A percentile compares a stretch with the other conserved stretches of the same genome.
Evolutionary conservation across 2,113 vertebrate species (phyloP).

Genomic region (Pachypanchax playfairii): DNA sequence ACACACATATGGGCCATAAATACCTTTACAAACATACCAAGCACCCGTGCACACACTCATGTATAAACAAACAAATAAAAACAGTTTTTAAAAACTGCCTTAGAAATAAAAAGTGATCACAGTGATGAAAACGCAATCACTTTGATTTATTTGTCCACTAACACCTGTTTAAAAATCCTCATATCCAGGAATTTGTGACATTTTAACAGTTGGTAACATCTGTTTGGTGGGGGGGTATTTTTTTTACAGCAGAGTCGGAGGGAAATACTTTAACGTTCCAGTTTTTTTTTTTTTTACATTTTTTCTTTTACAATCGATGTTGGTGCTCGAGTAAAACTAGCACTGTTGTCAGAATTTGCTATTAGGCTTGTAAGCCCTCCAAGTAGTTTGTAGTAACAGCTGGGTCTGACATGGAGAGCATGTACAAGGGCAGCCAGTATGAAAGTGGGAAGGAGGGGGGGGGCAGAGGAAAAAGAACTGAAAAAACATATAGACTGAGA

Average conservation of each 20-base stretch:
- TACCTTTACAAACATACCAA: constrained; percentile 76
- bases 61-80: constrained; percentile 5
- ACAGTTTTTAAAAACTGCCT: constrained; percentile 4
- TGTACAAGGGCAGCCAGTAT: constrained; percentile 79
- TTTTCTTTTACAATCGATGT: constrained; percentile 63
- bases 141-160: constrained; percentile 57
- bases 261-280: constrained; percentile 51
- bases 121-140: constrained; percentile 52
- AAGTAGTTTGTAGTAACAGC: constrained; percentile 85
- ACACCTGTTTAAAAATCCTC: constrained; percentile 56
- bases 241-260: constrained; percentile 46
- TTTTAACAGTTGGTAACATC: constrained; percentile 67
- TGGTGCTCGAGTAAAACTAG: constrained; percentile 75
- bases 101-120: constrained; percentile 37
- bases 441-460: constrained; percentile 59
- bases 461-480: constrained; percentile 53
- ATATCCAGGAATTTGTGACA: constrained; percentile 52
- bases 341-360: constrained; percentile 79
- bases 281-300: constrained; percentile 6
- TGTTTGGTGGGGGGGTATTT: constrained; percentile 59
- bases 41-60: constrained; percentile 31
- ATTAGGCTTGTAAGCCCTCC: constrained; percentile 80
- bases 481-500: constrained; percentile 48
- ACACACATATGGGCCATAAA: constrained; percentile 76
- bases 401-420: constrained; percentile 85